Base-by-base conservation (phyloP, 2,888 invertebrate species). In the Tachystola acroxantha region DNA sequence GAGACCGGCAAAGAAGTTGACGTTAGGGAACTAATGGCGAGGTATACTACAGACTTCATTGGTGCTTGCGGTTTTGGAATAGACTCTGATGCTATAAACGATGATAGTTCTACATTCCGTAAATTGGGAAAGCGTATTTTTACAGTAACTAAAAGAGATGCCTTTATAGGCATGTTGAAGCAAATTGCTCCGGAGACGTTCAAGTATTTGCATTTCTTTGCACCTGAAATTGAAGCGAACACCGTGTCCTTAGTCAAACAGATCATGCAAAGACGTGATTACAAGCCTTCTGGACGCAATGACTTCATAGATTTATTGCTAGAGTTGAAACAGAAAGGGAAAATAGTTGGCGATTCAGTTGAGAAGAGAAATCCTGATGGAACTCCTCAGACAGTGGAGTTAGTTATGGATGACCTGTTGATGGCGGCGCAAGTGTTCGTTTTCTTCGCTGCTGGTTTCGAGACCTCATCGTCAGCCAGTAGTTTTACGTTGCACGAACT, bases 11-110 rank as follows among this genome's bases (percentile, higher is more conserved):
- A 12, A 12, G 34, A 34, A 20, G 26, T 31, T 3, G 80, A 82
- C 38, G 67, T 70, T 2, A 63, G 74, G 22, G 84, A 82, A 39
- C 62, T 81, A 0, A 82, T 84, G 80, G 81, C 81, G 1, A 63
- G 84, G 30, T 84, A 79, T 25, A 81, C 81, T 0, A 82, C 80
- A 1, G 84, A 84, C 43, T 79, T 82, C 40, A 82, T 84, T 6
- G 84, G 84, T 2, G 75, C 66, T 1, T 81, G 80, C 46, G 82
- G 76, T n/a, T 84, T 84, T 45, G 84, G 84, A 10, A 66, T 85
- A 2, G 60, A 80, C 34, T 75, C 72, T 63, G 78, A 82, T 38
- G 48, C 79, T 1, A 47, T 84, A n/a, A 61, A 51, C 24, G 66
- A 76, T n/a, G 77, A 80, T 50, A 71, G 77, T 37, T 80, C 81